Evolutionary conservation across 2,113 vertebrate species (phyloP).

Genomic region (Aegotheles bennettii): DNA sequence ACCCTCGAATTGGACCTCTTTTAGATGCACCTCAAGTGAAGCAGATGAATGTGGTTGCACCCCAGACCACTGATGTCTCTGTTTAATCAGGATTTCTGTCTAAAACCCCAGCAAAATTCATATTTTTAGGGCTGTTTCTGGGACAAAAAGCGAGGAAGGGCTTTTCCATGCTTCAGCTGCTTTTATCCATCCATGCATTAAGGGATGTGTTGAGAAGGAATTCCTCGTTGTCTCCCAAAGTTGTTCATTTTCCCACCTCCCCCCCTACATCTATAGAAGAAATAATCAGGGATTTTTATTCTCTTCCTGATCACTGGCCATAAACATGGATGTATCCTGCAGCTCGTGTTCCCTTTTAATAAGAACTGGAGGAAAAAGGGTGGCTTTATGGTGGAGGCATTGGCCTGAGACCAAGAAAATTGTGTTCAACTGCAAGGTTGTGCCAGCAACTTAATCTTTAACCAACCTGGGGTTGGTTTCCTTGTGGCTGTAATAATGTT

Average conservation of each 20-base stretch:
- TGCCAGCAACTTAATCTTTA: neutral
- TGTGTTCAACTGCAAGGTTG: neutral
- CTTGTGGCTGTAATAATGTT: neutral
- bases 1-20: too few species aligned
- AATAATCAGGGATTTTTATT: neutral
- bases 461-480: neutral
- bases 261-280: neutral
- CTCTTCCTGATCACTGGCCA: neutral
- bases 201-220: neutral
- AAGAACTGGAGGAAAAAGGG: neutral
- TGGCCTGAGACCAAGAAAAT: neutral
- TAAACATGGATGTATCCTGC: neutral
- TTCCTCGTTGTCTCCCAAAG: neutral
- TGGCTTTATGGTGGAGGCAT: neutral
- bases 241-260: fast-evolving
- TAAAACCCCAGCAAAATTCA: neutral
- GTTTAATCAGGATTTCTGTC: neutral
- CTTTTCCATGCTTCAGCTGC: neutral
- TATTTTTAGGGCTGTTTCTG: neutral
- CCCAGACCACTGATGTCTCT: neutral
- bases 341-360: neutral
- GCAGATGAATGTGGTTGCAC: neutral
- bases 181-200: neutral
- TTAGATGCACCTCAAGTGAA: too few species aligned
- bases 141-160: neutral